phyloP scores from a whole-genome alignment of 1,140 invertebrate species.

The Druon quercuslanigerum region DNA sequence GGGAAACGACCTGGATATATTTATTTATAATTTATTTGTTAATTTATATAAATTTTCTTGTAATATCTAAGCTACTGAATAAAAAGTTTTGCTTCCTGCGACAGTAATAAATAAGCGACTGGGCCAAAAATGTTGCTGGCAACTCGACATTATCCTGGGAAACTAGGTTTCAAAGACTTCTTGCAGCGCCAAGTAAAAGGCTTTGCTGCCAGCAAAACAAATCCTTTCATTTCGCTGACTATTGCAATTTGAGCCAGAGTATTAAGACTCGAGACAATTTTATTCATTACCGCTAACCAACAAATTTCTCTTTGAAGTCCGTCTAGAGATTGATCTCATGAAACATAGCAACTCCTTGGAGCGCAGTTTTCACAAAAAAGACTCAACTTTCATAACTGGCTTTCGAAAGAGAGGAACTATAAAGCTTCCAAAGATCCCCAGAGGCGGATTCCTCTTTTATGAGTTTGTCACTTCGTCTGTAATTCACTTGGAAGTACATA shows the following conservation, averaged over 20 bases:
- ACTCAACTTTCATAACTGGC: background rate
- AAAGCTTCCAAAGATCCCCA: background rate
- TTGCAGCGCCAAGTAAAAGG: background rate
- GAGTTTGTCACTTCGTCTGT: slow-evolving; percentile 3
- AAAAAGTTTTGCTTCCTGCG: background rate
- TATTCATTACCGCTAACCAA: background rate
- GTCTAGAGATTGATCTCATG: background rate
- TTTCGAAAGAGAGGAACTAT: background rate
- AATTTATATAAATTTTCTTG: background rate
- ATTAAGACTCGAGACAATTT: background rate
- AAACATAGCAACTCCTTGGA: background rate
- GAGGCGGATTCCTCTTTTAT: background rate
- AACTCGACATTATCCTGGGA: background rate
- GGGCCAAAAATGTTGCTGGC: background rate
- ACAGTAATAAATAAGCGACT: background rate
- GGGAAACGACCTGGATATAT: too few species aligned
- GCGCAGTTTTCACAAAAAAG: background rate
- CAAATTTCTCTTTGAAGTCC: background rate
- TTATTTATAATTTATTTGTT: too few species aligned
- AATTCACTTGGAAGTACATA: background rate
- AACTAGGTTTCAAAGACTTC: background rate
- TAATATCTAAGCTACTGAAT: background rate
- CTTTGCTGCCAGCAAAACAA: background rate
- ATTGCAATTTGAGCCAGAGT: background rate
- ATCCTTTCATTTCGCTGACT: background rate